Percentiles rank a stretch among this genome's conserved stretches.
Evolutionary conservation across 2,797 vertebrate genomes (phyloP).

Genomic region (Balearica regulorum): DNA sequence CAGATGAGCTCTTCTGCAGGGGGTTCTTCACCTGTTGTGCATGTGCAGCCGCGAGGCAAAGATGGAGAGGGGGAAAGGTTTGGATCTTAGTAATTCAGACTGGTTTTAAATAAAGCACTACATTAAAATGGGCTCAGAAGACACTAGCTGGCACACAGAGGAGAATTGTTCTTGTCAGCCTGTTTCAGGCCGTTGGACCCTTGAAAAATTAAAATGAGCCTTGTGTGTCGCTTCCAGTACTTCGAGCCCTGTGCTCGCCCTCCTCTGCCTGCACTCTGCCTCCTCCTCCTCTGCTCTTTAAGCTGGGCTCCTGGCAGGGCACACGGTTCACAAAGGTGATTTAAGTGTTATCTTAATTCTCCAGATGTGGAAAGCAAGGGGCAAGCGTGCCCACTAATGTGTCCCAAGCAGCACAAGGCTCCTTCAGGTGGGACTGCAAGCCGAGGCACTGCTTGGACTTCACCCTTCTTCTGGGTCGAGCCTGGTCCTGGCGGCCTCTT

Average conservation of each 20-base stretch:
- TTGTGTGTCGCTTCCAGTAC: background rate
- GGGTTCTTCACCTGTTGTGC: background rate
- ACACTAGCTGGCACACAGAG: background rate
- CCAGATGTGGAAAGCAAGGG: background rate
- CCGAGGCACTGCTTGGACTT: background rate
- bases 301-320: background rate
- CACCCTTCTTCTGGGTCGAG: background rate
- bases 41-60: background rate
- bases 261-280: background rate
- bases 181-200: background rate
- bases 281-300: background rate
- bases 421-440: background rate
- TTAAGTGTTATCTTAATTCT: background rate
- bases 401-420: background rate
- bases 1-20: background rate
- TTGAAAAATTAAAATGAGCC: background rate
- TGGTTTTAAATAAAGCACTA: background rate
- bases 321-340: background rate
- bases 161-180: background rate
- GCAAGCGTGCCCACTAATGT: accelerated
- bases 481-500: background rate
- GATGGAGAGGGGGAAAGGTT: background rate
- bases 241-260: background rate
- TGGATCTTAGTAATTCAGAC: background rate
- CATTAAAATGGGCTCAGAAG: background rate